Evolutionary conservation across 1,140 invertebrate genomes (phyloP), one percentile per base, ranked within the genome.

Genomic region (Drosophila tristis): DNA sequence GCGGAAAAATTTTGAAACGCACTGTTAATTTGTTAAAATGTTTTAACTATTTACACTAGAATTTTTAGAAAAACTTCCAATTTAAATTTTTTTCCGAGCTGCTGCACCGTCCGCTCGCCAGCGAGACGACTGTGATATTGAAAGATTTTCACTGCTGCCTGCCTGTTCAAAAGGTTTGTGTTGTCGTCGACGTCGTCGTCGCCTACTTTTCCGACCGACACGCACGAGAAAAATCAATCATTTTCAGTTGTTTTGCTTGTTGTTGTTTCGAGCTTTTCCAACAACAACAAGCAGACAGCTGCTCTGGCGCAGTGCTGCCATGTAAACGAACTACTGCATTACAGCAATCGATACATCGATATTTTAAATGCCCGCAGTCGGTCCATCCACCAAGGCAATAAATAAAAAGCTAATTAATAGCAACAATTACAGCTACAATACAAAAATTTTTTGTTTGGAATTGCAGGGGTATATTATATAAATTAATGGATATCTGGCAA

Each of bases 151-250:
- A 58, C 57, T 57, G 57, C 65, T 61, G 67, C 54, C 43, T 49
- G 70, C 70, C 35, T 0, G 35, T 39, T 39, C 9, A 11, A 35
- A 35, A 11, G 35, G 35, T 39, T 39, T 39, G 35, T 39, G 35
- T 74, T 81, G 54, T 65, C 62, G 60, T 54, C 50, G 59, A 47
- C 61, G 56, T 20, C 13, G 31, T 71, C 74, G 64, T 74, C 62
- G 80, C 75, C 66, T 84, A 67, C 79, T 78, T 84, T 82, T 84
- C 79, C 72, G 77, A 78, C 50, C 56, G 56, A 61, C 55, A 49
- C 56, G 59, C 73, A 80, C 74, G 79, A 80, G 67, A 85, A 85
- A 85, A 85, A 85, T 85, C 80, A 85, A 85, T 85, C 80, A 82
- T 84, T 81, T 75, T 84, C 79, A 53, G 50, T 76, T 84, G 79